Percentiles rank a stretch among this genome's conserved stretches.
Conservation (phyloP, 2,888 invertebrate species). For the Tachina lurida region DNA sequence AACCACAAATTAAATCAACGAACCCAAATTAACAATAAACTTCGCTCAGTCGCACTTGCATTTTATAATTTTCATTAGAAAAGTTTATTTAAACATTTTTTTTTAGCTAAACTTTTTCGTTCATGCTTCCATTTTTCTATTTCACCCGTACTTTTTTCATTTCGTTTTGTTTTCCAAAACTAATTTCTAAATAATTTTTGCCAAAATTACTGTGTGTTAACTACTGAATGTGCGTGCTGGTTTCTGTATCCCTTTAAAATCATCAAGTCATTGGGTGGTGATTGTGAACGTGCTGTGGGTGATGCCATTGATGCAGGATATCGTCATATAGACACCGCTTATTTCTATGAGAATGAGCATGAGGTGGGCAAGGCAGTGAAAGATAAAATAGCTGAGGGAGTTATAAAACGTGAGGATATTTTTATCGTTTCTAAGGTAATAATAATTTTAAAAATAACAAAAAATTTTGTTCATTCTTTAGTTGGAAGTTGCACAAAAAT, state of each 20-base stretch:
- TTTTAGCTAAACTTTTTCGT: constrained; percentile 43
- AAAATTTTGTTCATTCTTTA: neutral
- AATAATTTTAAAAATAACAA: constrained; percentile 18
- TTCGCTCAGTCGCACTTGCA: neutral
- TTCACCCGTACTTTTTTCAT: constrained; percentile 1
- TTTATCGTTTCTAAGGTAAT: constrained; percentile 80
- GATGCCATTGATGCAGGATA: constrained; percentile 84
- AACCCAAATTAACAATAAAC: constrained; percentile 7
- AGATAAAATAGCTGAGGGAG: constrained; percentile 82
- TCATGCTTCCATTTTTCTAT: constrained; percentile 3
- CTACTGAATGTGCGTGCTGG: constrained; percentile 25
- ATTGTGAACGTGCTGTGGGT: constrained; percentile 79
- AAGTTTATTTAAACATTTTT: constrained; percentile 56
- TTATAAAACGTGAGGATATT: constrained; percentile 83
- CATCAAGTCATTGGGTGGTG: constrained; percentile 79
- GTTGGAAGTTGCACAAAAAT: neutral
- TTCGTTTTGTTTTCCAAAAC: constrained; percentile 18
- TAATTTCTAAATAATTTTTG: constrained; percentile 50
- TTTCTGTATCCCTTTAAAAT: constrained; percentile 7
- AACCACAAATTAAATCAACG: constrained; percentile 6
- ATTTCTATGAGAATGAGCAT: constrained; percentile 83
- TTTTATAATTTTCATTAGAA: constrained; percentile 52
- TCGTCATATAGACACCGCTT: constrained; percentile 85
- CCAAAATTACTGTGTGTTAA: constrained; percentile 42
- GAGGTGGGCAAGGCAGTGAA: constrained; percentile 83